A percentile compares a stretch with the other conserved stretches of the same genome.
Conservation (phyloP, 2,113 vertebrate species). For the human (Homo sapiens) region DNA sequence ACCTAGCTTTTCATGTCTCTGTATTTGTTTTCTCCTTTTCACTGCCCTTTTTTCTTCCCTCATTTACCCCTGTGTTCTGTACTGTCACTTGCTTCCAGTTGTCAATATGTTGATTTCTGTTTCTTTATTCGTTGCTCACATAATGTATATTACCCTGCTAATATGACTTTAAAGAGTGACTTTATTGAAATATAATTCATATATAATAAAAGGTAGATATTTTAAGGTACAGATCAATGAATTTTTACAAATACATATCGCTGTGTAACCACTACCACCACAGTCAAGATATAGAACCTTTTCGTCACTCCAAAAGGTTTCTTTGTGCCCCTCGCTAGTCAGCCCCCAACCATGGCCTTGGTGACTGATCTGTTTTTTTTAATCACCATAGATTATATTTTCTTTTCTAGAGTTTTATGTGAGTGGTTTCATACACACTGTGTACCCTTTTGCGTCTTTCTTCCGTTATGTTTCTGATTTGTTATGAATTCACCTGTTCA, state of each 20-base stretch:
- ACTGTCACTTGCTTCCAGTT: neutral
- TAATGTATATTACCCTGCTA: neutral
- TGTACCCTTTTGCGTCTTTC: neutral
- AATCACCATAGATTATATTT: neutral
- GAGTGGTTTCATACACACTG: neutral
- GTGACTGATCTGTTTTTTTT: neutral
- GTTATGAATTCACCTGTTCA: neutral
- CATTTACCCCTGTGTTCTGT: neutral
- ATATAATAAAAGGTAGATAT: neutral
- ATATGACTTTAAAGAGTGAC: neutral
- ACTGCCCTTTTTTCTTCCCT: neutral
- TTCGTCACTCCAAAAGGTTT: neutral
- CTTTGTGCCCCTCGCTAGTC: neutral
- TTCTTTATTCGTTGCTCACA: neutral
- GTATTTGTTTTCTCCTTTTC: neutral
- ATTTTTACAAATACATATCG: neutral
- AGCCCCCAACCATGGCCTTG: neutral
- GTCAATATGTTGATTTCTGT: neutral
- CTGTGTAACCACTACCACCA: neutral
- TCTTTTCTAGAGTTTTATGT: neutral
- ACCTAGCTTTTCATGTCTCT: neutral
- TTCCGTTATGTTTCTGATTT: neutral
- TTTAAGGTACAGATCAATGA: neutral
- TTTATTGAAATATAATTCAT: neutral
- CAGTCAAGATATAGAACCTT: neutral